Conservation (phyloP, 2,888 invertebrate species). For the Mythimna lalbum region DNA sequence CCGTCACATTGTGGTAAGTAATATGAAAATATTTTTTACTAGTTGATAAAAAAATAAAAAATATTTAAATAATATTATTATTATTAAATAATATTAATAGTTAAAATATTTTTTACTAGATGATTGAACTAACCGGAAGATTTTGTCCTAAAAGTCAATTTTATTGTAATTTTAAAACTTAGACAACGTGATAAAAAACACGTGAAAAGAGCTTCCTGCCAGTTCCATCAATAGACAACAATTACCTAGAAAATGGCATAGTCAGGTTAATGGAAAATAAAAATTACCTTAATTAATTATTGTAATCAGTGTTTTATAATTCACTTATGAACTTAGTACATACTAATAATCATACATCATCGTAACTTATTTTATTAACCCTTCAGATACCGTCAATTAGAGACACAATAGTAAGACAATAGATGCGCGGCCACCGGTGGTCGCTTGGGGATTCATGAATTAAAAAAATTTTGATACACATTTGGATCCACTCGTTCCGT, state of each 20-base stretch:
- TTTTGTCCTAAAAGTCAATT: too few relatives aligned
- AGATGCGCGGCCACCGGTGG: too few relatives aligned
- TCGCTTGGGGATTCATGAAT: too few relatives aligned
- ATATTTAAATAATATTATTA: constrained; percentile 4
- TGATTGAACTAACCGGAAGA: too few relatives aligned
- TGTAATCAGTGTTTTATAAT: constrained; percentile 22
- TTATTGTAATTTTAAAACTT: too few relatives aligned
- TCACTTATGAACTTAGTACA: constrained; percentile 21
- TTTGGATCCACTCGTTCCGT: background rate
- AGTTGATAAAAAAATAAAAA: constrained; percentile 13
- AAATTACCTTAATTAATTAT: constrained; percentile 21
- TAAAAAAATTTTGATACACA: too few relatives aligned
- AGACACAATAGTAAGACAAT: too few relatives aligned
- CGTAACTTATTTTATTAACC: too few relatives aligned
- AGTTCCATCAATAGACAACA: constrained; percentile 9
- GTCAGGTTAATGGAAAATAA: background rate
- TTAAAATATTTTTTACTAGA: too few relatives aligned
- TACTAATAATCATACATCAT: background rate
- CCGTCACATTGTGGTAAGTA: constrained; percentile 23
- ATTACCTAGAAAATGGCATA: too few relatives aligned
- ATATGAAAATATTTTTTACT: constrained; percentile 9
- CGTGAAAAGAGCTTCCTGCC: constrained; percentile 15
- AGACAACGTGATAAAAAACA: constrained; percentile 17
- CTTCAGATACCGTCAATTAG: too few relatives aligned
- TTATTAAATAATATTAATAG: too few relatives aligned